Conservation (phyloP, 2,888 invertebrate genomes). For the Andrena flavipes region DNA sequence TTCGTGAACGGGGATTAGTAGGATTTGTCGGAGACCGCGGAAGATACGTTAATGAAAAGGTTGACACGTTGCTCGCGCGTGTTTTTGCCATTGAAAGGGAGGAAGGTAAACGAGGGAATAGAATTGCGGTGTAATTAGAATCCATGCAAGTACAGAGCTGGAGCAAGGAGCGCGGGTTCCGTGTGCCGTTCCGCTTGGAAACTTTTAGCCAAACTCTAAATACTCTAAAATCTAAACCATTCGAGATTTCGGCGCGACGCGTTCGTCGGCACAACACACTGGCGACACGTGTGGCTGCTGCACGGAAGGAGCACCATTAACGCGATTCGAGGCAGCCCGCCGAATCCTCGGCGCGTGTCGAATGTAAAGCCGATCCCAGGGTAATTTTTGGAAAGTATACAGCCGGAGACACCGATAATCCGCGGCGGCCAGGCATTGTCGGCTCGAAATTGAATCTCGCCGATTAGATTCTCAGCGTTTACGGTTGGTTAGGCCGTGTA, state of each 20-base stretch:
- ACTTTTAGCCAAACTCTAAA: not conserved
- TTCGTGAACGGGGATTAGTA: conserved; percentile 51
- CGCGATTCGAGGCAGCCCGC: conserved; percentile 37
- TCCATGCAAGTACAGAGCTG: too few species aligned
- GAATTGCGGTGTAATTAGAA: too few species aligned
- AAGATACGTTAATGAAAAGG: not conserved
- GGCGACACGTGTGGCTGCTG: not conserved
- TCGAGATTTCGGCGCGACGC: not conserved
- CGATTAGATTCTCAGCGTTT: conserved; percentile 83
- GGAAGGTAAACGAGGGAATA: too few species aligned
- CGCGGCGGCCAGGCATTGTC: conserved; percentile 62
- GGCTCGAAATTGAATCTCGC: conserved; percentile 82
- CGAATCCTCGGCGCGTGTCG: conserved; percentile 71
- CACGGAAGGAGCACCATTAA: conserved; percentile 42
- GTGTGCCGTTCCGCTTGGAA: too few species aligned
- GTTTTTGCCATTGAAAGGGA: not conserved
- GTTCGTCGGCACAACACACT: not conserved
- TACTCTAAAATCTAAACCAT: not conserved
- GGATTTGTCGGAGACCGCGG: conserved; percentile 44
- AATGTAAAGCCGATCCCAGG: conserved; percentile 71
- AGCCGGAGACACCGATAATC: conserved; percentile 61
- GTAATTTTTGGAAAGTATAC: conserved; percentile 76
- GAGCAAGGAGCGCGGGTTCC: too few species aligned
- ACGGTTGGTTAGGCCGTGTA: conserved; percentile 81
- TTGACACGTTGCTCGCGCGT: conserved; percentile 16